Base-by-base conservation (phyloP, 2,113 vertebrate species). In the Pavo muticus region DNA sequence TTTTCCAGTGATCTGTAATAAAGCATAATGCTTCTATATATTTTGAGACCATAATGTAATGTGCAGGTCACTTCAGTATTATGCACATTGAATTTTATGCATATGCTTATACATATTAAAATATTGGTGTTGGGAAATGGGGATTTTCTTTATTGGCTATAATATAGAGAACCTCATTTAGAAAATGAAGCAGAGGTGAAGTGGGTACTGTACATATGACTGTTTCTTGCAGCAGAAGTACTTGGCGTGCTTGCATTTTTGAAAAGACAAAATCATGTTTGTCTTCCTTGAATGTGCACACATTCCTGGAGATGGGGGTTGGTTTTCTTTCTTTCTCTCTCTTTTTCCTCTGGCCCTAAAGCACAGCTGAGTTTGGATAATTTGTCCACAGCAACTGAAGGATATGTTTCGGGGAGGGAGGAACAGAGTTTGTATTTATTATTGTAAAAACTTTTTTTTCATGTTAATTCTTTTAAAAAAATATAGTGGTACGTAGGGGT, bases 261-360 rank as follows among this genome's bases (percentile, higher is more conserved):
- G 88, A 84, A 78, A 96, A 95, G 90, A 96, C 93, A 97, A 89
- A 97, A 96, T 97, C 93, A 95, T 91, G 87, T 96, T 96, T 97
- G 96, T 97, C 92, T 97, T 93, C 61, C 83, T 91, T 96, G 80
- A 91, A 92, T 93, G 96, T 93, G 87, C 57, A 70, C 6, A 14
- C 95, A 97, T 97, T 96, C 96, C 91, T 96, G 71, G 42, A 92
- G 85, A 44, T 89, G 93, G 90, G 83, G 95, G 95, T 93, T 92
- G 95, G 93, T 75, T 92, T 94, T 88, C 56, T 88, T 90, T 92
- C 65, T 65, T 89, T 93, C 64, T 69, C 54, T 89, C 60, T 73
- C 67, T 75, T 88, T 87, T 91, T 77, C 69, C 67, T 44, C 57
- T 73, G 44, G 70, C 74, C 71, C 24, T 37, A 87, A 92, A 90